Evolutionary conservation across 2,888 invertebrate species (phyloP), one percentile per base, ranked within the genome.

Genomic region (Perithous albicinctus): DNA sequence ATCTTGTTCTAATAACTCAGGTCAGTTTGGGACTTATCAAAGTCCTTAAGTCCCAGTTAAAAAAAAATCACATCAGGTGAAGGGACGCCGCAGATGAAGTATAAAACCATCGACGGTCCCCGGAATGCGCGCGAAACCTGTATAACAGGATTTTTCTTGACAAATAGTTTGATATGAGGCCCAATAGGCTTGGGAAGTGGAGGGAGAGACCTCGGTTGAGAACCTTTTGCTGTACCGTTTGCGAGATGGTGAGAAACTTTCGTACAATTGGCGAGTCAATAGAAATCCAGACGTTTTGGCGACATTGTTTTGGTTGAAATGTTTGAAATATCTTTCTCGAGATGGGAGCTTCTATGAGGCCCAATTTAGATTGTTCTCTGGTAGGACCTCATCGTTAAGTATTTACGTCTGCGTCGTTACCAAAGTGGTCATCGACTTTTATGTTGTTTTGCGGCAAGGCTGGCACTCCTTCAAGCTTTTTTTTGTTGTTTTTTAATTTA

Each of bases 141-240:
- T 35, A 41, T 15, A 18, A 38, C 63, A 38, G n/a, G 26, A 70
- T 46, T 8, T 46, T 8, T 23, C 48, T 54, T 12, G 32, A 72
- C 46, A 32, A 61, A 76, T 67, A 56, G 43, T 56, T 67, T 12
- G 43, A 41, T 63, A 7, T n/a, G 29, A 63, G 51, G 18, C 15
- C 29, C 18, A 23, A 20, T 8, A 8, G 54, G n/a, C 0, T 61
- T 35, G 20, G 35, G 43, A n/a, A 43, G 59, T 43, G 54, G 18
- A 8, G 35, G 51, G 18, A 32, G 35, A 29, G 61, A 8, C 18
- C 32, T 12, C 1, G 54, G 67, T 81, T 81, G 81, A 77, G 81
- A 81, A 81, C 77, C 77, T 63, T 73, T 10, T 12, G 63, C 56
- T 81, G 54, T 77, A 81, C 81, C 77, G 81, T 78, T 81, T 18